phyloP scores from a whole-genome alignment of 1,140 invertebrate species.

The Trichoplusia ni region DNA sequence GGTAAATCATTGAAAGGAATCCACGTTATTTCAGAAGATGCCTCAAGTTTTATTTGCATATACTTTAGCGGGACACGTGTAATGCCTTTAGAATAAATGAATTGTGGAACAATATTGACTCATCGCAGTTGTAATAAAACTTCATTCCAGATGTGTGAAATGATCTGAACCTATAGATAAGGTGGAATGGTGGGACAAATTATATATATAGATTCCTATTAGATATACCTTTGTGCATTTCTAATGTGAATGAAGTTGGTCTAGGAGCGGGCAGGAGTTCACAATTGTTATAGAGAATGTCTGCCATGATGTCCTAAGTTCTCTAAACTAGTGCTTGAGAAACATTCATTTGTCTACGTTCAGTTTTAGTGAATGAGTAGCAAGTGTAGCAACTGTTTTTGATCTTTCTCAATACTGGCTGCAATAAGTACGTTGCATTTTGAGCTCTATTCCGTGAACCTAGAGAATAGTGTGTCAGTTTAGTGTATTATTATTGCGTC shows the following conservation, averaged over 20 bases:
- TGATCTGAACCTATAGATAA: conserved; percentile 40
- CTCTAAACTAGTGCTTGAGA: no score
- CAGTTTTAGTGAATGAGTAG: neutral
- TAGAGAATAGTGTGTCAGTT: neutral
- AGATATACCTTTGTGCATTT: conserved; percentile 38
- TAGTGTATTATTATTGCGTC: neutral
- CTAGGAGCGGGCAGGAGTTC: neutral
- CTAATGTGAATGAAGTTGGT: neutral
- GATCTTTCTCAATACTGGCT: no score
- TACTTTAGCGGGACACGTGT: neutral
- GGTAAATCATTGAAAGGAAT: conserved; percentile 2
- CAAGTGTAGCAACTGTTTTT: no score
- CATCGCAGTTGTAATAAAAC: conserved; percentile 6
- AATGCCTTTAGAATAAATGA: conserved; percentile 5
- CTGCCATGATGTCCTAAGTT: no score
- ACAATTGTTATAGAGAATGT: neutral
- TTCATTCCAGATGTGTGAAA: conserved; percentile 31
- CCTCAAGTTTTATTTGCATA: conserved; percentile 3
- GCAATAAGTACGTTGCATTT: neutral
- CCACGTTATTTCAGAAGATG: conserved; percentile 1
- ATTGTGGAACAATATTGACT: conserved; percentile 7
- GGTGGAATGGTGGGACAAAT: conserved; percentile 18
- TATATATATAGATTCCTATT: conserved; percentile 51
- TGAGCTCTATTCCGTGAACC: neutral
- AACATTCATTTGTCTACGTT: neutral